These are phyloP conservation scores for Folsomia candida DNA, from an alignment of 2,888 invertebrate genomes.

Conservation along the genomic window DNA sequence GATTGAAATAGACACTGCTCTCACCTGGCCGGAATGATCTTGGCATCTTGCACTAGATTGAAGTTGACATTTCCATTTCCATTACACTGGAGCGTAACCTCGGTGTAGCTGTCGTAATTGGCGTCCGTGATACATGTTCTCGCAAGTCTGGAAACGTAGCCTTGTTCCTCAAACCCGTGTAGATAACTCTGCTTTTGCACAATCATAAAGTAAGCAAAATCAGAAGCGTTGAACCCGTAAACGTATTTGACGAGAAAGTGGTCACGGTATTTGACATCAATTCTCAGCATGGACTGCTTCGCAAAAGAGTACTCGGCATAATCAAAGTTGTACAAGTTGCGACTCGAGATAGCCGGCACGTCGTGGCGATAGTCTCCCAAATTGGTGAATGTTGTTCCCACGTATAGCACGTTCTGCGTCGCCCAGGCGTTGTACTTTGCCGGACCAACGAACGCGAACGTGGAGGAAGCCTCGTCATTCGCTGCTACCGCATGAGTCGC, in stretches of 20 bases:
- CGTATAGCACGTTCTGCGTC: constrained; percentile 79
- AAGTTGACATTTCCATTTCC: constrained; percentile 64
- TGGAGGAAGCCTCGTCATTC: constrained; percentile 84
- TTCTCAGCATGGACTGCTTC: constrained; percentile 79
- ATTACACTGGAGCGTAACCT: constrained; percentile 86
- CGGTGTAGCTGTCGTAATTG: constrained; percentile 94
- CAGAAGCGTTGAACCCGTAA: constrained; percentile 91
- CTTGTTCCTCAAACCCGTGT: constrained; percentile 81
- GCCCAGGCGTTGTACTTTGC: constrained; percentile 82
- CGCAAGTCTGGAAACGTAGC: constrained; percentile 84
- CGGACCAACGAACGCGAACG: constrained; percentile 88
- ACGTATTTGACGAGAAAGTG: constrained; percentile 93
- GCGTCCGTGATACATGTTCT: constrained; percentile 92
- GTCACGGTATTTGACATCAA: constrained; percentile 90
- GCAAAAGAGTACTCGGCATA: constrained; percentile 79
- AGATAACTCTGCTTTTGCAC: constrained; percentile 90
- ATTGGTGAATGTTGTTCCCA: constrained; percentile 88
- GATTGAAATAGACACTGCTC: too few relatives aligned
- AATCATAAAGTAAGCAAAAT: constrained; percentile 92
- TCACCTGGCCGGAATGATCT: constrained; percentile 78
- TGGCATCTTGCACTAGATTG: constrained; percentile 90
- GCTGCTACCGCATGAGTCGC: constrained; percentile 82
- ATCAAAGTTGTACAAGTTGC: constrained; percentile 75
- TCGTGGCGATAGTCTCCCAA: constrained; percentile 87
- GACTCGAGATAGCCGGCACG: constrained; percentile 86